Percentiles rank a stretch among this genome's conserved stretches.
phyloP scores from a whole-genome alignment of 2,113 vertebrate genomes.

The Miniopterus natalensis region DNA sequence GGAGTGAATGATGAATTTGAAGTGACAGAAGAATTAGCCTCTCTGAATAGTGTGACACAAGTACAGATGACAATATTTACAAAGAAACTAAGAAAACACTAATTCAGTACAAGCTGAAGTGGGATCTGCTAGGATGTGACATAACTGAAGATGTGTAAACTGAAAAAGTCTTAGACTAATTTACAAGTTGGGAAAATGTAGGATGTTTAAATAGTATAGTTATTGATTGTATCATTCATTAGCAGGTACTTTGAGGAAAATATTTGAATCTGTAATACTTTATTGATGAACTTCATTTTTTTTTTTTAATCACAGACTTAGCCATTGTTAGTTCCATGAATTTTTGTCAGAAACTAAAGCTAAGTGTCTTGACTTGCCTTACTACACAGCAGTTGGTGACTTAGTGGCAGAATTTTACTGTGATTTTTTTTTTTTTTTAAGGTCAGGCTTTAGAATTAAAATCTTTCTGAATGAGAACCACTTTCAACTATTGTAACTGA shows the following conservation, averaged over 20 bases:
- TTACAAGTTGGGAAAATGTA: not conserved
- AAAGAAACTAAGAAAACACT: not conserved
- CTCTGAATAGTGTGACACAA: not conserved
- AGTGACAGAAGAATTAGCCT: not conserved
- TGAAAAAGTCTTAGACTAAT: not conserved
- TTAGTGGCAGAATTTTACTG: not conserved
- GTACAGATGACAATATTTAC: not conserved
- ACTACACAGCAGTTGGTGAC: not conserved
- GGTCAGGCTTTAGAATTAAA: not conserved
- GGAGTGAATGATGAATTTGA: not conserved
- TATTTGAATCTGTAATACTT: not conserved
- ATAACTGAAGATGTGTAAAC: not conserved
- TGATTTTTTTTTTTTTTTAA: not conserved
- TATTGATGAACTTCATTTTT: not conserved
- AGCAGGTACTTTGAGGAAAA: not conserved
- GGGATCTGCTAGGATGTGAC: constrained; percentile 19
- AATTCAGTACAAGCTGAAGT: not conserved
- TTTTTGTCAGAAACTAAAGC: constrained; percentile 10
- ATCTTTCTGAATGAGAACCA: not conserved
- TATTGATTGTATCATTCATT: not conserved
- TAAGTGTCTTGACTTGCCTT: not conserved
- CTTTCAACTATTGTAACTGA: not conserved
- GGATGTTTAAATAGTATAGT: not conserved
- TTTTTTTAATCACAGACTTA: not conserved
- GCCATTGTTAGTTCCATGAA: not conserved